A percentile compares a stretch with the other conserved stretches of the same genome.
Conservation (phyloP, 2,113 vertebrate genomes). For the Rhombomys opimus region DNA sequence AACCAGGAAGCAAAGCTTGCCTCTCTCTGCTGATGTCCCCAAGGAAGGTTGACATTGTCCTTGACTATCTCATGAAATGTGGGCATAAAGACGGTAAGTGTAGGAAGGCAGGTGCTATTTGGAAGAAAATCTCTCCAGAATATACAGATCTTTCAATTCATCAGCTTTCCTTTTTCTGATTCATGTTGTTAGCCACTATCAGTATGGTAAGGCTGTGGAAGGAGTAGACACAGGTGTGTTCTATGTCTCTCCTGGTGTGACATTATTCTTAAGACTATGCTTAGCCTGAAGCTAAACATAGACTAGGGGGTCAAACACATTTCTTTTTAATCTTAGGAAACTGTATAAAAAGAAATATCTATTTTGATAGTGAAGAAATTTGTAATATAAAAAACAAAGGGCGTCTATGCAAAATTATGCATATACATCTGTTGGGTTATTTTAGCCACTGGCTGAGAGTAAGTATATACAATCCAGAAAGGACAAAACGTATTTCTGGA, state of each 20-base stretch:
- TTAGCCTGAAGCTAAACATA: neutral
- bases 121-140: neutral
- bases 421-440: neutral
- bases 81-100: neutral
- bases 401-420: conserved; percentile 38
- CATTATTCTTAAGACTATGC: neutral
- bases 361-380: conserved; percentile 30
- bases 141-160: neutral
- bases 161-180: neutral
- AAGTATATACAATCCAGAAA: neutral
- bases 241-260: neutral
- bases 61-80: neutral
- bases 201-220: neutral
- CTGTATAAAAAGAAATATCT: neutral
- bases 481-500: conserved; percentile 66
- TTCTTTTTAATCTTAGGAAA: conserved; percentile 11
- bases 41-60: neutral
- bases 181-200: neutral
- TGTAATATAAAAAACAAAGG: conserved; percentile 48
- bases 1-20: neutral
- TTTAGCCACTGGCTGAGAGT: conserved; percentile 27
- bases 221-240: rapidly evolving
- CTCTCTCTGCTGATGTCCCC: neutral
- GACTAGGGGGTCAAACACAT: neutral
- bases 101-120: neutral